Evolutionary conservation across 2,888 invertebrate species (phyloP), one percentile per base, ranked within the genome.

Genomic region (Rhingia campestris): DNA sequence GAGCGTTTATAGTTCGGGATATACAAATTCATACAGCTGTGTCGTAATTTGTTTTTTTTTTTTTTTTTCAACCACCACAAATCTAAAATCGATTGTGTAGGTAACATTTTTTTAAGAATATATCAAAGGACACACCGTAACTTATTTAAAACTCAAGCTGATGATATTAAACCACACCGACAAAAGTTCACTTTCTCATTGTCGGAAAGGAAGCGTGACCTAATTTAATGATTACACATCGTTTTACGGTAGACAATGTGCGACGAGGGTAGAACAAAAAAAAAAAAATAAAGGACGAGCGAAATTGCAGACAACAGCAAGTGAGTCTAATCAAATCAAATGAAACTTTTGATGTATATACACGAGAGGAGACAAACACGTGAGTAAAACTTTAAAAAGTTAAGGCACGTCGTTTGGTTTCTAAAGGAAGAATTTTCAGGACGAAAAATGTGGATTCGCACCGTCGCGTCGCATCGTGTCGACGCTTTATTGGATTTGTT

Each of bases 281-380:
- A 49, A 43, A 64, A 64, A 66, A 9, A 32, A 49, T 9, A 5
- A 49, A 49, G 9, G 22, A 14, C 39, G 47, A 54, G 33, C n/a
- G 35, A 79, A 82, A 74, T 39, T 74, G 79, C 74, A 74, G 56
- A 64, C 79, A 84, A 69, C 67, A 80, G 64, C 79, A 80, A 69
- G 69, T 59, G 74, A 80, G 74, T 79, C 82, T 84, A 80, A 84
- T 84, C 79, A 80, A 84, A 84, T 84, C 69, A 79, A 79, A 70
- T 53, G 45, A 79, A 82, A 80, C 63, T 80, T 80, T 79, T 59
- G 53, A 47, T 69, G 63, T 47, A 32, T 39, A 45, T 51, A 54
- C 74, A 58, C 30, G 33, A 49, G 53, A 56, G 33, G 12, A 43
- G 9, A 61, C 41, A 54, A 53, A 47, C 73, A 74, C 73, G 82